These are phyloP conservation scores for Phalera bucephala DNA, from an alignment of 2,888 invertebrate genomes.

Conservation along the genomic window DNA sequence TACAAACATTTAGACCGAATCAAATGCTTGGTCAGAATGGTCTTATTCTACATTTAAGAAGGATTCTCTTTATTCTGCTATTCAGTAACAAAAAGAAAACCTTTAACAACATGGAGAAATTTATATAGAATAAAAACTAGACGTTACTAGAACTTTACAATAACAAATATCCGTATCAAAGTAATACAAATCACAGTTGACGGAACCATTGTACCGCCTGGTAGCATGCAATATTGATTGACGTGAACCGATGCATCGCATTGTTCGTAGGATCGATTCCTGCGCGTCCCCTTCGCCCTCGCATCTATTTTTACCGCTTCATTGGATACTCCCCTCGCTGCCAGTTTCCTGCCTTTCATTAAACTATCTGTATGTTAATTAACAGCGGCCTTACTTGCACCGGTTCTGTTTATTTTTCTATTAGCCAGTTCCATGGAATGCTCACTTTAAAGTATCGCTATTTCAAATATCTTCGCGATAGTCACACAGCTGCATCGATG, in stretches of 20 bases:
- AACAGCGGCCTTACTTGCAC: slow-evolving; percentile 72
- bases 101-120: too few species aligned
- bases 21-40: too few species aligned
- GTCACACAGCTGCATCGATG: slow-evolving; percentile 38
- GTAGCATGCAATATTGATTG: slow-evolving; percentile 70
- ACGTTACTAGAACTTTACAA: too few species aligned
- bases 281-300: slow-evolving; percentile 68
- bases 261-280: slow-evolving; percentile 74
- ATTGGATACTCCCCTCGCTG: slow-evolving; percentile 79
- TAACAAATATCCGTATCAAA: too few species aligned
- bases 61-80: too few species aligned
- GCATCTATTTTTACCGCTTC: slow-evolving; percentile 82
- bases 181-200: too few species aligned
- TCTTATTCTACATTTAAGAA: too few species aligned
- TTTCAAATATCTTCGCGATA: slow-evolving; percentile 32
- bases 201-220: slow-evolving; percentile 23
- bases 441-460: slow-evolving; percentile 53
- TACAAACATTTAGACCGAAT: too few species aligned
- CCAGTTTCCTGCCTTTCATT: slow-evolving; percentile 81
- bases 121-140: too few species aligned
- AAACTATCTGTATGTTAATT: slow-evolving; percentile 83
- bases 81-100: too few species aligned
- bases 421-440: slow-evolving; percentile 62
- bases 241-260: slow-evolving; percentile 62
- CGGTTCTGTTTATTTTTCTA: slow-evolving; percentile 72